Percentiles rank a stretch among this genome's conserved stretches.
phyloP scores from a whole-genome alignment of 1,140 invertebrate genomes.

The Aphelenchoides fujianensis region DNA sequence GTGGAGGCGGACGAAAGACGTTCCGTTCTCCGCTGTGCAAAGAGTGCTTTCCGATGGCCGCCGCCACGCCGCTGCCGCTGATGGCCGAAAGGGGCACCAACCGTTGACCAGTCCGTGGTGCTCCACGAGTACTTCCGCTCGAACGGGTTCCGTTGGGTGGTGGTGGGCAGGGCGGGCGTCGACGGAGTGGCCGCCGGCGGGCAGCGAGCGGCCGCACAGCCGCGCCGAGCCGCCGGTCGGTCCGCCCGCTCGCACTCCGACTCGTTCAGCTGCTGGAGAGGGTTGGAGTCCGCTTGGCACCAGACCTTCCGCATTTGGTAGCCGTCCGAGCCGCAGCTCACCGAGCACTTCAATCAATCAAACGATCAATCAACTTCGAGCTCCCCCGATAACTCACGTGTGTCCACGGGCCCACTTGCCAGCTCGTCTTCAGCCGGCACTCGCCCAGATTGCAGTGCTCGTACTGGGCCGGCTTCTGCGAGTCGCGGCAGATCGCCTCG shows the following conservation, averaged over 20 bases:
- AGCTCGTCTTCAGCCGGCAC: slow-evolving; percentile 35
- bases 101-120: slow-evolving; percentile 34
- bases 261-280: slow-evolving; percentile 37
- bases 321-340: slow-evolving; percentile 51
- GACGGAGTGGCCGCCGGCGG: background rate
- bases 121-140: slow-evolving; percentile 26
- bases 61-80: background rate
- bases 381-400: no score
- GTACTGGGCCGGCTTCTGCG: slow-evolving; percentile 45
- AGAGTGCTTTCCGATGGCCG: background rate
- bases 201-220: slow-evolving; percentile 32
- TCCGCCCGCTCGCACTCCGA: slow-evolving; percentile 38
- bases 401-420: slow-evolving; percentile 57
- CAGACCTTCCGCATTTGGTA: slow-evolving; percentile 52
- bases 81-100: slow-evolving; percentile 29
- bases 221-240: slow-evolving; percentile 35
- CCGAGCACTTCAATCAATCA: slow-evolving; percentile 57
- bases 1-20: no score
- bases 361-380: no score
- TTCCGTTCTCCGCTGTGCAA: background rate
- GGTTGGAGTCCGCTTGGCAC: slow-evolving; percentile 52
- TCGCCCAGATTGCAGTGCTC: slow-evolving; percentile 52
- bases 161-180: no score
- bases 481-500: slow-evolving; percentile 30
- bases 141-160: background rate